Evolutionary conservation across 1,140 invertebrate species (phyloP), one percentile per base, ranked within the genome.

Genomic region (Hylyphantes graminicola): DNA sequence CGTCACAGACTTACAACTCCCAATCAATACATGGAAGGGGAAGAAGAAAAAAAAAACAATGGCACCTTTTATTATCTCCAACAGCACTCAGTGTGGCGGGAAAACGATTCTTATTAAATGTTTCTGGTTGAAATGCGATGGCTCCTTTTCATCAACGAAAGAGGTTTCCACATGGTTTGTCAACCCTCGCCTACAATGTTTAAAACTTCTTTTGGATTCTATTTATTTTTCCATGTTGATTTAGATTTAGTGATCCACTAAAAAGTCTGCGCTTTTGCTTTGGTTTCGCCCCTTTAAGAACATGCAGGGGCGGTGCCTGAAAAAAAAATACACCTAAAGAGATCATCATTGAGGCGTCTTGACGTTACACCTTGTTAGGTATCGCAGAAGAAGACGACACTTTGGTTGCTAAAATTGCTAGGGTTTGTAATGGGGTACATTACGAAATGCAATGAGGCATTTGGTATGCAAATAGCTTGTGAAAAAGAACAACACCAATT

Each of bases 51-150:
- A 35, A 35, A 55, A 81, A 63, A 81, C 79, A 81, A 81, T 81
- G 21, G 67, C 10, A 53, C 12, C 55, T 74, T 57, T 65, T 74
- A 57, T 61, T 61, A 12, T 6, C 57, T 61, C 6, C 57, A n/a
- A 15, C 12, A 15, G 57, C 57, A 61, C 17, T 17, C 12, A 17
- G 12, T 61, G 12, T 17, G 12, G 35, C 35, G 35, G 35, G 54
- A 67, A 81, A 53, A 48, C 12, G 57, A 53, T 74, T 55, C 72
- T 74, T 74, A 81, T 81, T 81, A 81, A 81, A 81, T 73, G 79
- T 81, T 81, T 81, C 78, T 81, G 78, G 67, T 63, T 50, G 55
- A 64, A 35, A 35, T 35, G 48, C 77, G 65, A 8, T 15, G 61
- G 35, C 63, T 78, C 19, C 59, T 67, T 21, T 61, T 55, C 76